A percentile compares a stretch with the other conserved stretches of the same genome.
Conservation (phyloP, 1,140 invertebrate species). For the Drosophila eugracilis region DNA sequence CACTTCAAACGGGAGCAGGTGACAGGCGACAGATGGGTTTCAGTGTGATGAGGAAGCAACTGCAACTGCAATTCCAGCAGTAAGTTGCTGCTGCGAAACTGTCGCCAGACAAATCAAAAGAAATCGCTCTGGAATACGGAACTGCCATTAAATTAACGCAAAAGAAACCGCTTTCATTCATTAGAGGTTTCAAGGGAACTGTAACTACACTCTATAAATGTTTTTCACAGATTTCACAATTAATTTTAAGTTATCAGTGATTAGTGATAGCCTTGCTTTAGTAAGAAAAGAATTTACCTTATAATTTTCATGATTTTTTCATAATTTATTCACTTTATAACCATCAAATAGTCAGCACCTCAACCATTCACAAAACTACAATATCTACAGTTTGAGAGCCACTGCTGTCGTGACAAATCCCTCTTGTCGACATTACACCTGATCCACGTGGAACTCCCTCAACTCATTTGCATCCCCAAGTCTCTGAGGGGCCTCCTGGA, state of each 20-base stretch:
- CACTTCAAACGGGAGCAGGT: constrained; percentile 57
- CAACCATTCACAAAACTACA: not conserved
- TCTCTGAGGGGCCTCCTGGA: constrained; percentile 14
- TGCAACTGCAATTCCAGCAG: constrained; percentile 4
- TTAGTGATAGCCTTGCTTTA: not conserved
- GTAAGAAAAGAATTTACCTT: no score
- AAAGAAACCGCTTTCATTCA: constrained; percentile 36
- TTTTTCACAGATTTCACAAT: constrained; percentile 2
- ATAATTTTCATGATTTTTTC: not conserved
- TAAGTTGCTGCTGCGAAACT: constrained; percentile 9
- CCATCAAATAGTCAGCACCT: not conserved
- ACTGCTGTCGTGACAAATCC: constrained; percentile 28
- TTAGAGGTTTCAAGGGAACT: constrained; percentile 18
- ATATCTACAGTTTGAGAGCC: not conserved
- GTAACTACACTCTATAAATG: not conserved
- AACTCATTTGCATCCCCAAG: constrained; percentile 51
- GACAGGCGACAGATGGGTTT: constrained; percentile 54
- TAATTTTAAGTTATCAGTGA: not conserved
- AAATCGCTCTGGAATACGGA: constrained; percentile 46
- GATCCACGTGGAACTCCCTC: constrained; percentile 40
- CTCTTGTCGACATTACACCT: constrained; percentile 37
- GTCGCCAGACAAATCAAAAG: constrained; percentile 53
- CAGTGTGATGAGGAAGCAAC: constrained; percentile 26
- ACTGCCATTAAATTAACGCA: constrained; percentile 29
- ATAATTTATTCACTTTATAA: not conserved